phyloP scores from a whole-genome alignment of 1,140 invertebrate species.

The Drosophila bifasciata region DNA sequence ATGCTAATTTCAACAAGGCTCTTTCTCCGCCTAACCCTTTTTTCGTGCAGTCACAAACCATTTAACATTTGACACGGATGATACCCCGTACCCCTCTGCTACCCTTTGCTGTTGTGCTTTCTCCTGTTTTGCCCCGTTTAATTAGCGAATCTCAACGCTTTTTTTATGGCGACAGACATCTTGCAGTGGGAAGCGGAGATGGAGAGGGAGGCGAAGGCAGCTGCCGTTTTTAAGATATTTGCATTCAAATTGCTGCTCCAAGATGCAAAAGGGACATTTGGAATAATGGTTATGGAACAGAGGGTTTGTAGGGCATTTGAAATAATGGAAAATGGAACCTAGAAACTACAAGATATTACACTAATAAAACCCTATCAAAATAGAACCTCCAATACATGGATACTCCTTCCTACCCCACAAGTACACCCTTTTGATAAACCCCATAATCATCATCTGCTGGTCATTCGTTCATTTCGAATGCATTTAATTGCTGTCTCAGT shows the following conservation, averaged over 20 bases:
- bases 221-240: conserved; percentile 9
- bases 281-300: not conserved
- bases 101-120: conserved; percentile 1
- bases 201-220: conserved; percentile 19
- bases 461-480: not conserved
- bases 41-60: conserved; percentile 46
- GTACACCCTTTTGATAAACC: not conserved
- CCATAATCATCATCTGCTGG: not conserved
- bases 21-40: conserved; percentile 42
- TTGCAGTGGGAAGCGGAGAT: not conserved
- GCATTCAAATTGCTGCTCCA: conserved; percentile 11
- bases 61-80: conserved; percentile 57
- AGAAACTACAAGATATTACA: no score
- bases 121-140: conserved; percentile 39
- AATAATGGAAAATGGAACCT: no score
- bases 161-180: conserved; percentile 53
- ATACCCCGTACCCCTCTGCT: not conserved
- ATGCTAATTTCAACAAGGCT: conserved; percentile 65
- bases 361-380: no score
- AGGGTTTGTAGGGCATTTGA: no score
- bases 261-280: not conserved
- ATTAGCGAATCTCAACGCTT: conserved; percentile 61
- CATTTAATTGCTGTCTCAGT: conserved; percentile 44
- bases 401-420: not conserved
- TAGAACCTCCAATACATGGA: no score